phyloP scores from a whole-genome alignment of 2,113 vertebrate species.

The Aspidoscelis tigris region DNA sequence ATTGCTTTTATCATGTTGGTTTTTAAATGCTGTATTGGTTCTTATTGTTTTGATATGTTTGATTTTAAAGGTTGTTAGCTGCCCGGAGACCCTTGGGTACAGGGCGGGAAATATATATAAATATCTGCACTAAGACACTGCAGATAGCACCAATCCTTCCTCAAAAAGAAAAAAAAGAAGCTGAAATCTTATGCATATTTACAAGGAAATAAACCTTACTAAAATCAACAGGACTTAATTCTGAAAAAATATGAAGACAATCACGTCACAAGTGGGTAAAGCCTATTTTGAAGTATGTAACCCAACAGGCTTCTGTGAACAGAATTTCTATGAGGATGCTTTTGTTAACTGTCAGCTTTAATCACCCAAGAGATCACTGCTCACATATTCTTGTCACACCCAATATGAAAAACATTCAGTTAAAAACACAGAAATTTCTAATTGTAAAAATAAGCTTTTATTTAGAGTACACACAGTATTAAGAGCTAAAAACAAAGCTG shows the following conservation, averaged over 20 bases:
- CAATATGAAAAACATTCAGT: neutral
- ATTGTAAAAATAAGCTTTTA: neutral
- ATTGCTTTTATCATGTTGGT: too few species aligned
- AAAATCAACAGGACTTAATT: neutral
- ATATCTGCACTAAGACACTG: too few species aligned
- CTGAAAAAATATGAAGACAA: neutral
- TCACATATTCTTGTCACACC: neutral
- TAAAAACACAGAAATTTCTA: neutral
- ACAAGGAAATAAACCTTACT: neutral
- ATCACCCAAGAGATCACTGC: neutral
- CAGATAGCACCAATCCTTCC: neutral
- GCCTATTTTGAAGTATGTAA: neutral
- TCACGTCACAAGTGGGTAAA: neutral
- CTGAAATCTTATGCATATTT: neutral
- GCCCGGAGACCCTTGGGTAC: too few species aligned
- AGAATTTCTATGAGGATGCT: neutral
- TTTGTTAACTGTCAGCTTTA: neutral
- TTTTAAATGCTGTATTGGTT: too few species aligned
- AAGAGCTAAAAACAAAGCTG: slow-evolving; percentile 43
- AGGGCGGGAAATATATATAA: too few species aligned
- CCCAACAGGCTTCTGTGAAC: neutral
- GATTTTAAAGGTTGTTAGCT: too few species aligned
- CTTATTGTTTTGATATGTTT: too few species aligned
- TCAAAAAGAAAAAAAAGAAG: neutral
- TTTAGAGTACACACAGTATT: accelerated